Evolutionary conservation across 2,113 vertebrate genomes (phyloP).

Genomic region (Sarotherodon lohbergeri): DNA sequence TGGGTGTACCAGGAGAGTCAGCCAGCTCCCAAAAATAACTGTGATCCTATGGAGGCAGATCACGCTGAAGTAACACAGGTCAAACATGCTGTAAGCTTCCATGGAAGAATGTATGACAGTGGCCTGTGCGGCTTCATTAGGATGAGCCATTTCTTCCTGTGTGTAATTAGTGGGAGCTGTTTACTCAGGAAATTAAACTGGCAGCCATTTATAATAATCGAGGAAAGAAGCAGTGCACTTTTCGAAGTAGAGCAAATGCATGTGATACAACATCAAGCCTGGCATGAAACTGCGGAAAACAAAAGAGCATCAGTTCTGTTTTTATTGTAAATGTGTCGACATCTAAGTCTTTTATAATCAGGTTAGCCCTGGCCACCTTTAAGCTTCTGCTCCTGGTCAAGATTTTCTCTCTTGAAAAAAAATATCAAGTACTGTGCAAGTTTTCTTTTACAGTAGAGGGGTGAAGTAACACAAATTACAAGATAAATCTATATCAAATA

Average conservation of each 20-base stretch:
- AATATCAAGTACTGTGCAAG: background rate
- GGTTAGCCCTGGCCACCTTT: background rate
- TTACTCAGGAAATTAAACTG: conserved; percentile 55
- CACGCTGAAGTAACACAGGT: conserved; percentile 6
- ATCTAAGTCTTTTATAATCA: background rate
- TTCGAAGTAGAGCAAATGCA: conserved; percentile 4
- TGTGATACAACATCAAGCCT: background rate
- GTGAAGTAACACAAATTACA: background rate
- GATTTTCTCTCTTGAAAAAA: background rate
- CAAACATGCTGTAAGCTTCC: background rate
- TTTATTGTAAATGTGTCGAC: background rate
- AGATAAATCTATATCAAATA: background rate
- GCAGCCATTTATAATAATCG: conserved; percentile 19
- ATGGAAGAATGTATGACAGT: conserved; percentile 28
- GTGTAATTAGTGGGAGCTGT: conserved; percentile 37
- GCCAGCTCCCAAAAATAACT: background rate
- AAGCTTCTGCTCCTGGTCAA: background rate
- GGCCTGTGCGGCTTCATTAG: conserved; percentile 42
- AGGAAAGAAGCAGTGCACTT: background rate
- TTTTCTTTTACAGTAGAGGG: background rate
- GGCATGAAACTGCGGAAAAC: background rate
- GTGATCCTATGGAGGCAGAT: background rate
- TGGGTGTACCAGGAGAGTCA: background rate
- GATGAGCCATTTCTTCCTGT: conserved; percentile 42
- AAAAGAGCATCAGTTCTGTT: background rate